Evolutionary conservation across 2,797 vertebrate genomes (phyloP).

Genomic region (Microtus agrestis): DNA sequence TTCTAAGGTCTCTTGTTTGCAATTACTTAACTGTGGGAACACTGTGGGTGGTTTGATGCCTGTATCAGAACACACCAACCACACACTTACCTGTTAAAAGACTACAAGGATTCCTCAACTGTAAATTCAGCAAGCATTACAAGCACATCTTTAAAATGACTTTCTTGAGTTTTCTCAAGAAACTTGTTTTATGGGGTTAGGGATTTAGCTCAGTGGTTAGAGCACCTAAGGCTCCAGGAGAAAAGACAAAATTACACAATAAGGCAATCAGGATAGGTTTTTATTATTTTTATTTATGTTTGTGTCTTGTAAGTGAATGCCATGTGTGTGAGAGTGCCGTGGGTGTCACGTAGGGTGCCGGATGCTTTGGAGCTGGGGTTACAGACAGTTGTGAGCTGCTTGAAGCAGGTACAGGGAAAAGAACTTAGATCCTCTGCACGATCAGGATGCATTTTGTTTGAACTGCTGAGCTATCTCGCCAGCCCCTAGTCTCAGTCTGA

Average conservation of each 20-base stretch:
- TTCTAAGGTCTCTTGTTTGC: background rate
- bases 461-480: background rate
- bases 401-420: background rate
- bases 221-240: background rate
- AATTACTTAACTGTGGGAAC: constrained; percentile 45
- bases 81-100: constrained; percentile 10
- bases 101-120: constrained; percentile 32
- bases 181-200: background rate
- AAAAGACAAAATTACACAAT: background rate
- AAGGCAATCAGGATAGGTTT: background rate
- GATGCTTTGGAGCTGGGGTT: background rate
- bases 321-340: background rate
- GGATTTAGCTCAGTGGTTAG: background rate
- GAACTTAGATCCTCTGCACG: background rate
- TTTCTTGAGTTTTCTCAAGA: background rate
- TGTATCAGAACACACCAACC: constrained; percentile 6
- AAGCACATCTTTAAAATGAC: background rate
- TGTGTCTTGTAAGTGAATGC: background rate
- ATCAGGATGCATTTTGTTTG: background rate
- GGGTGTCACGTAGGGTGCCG: background rate
- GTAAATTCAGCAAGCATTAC: constrained; percentile 33
- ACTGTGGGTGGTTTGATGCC: background rate
- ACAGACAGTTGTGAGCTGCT: background rate
- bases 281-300: background rate
- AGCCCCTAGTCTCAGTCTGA: background rate